Base-by-base conservation (phyloP, 2,797 vertebrate genomes). In the Leptatherina wallacei region DNA sequence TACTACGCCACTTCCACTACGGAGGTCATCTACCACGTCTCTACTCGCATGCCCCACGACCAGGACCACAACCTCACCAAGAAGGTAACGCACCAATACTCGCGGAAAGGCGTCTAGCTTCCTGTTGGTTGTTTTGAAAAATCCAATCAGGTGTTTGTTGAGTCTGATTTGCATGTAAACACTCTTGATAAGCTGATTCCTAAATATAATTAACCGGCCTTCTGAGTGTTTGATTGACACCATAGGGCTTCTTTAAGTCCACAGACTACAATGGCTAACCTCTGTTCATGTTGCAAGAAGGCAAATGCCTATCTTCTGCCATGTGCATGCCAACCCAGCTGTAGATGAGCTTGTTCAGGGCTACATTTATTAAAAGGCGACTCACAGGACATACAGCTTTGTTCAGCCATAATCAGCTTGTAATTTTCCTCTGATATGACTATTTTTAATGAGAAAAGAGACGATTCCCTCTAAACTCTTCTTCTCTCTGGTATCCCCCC, bases 1-100 rank as follows among this genome's bases (percentile, higher is more conserved):
- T 99, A 99, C 92, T 99, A 97, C 81, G 96, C 98, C 95, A 99
- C 97, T 70, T 99, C 98, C 77, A 98, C 97, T 18, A 97, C 97
- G 6, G 98, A 99, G 94, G 97, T 97, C 65, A 96, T 99, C 93
- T 99, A 97, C 92, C 98, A 99, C 52, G 97, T 99, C 18, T 99
- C 98, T 84, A 99, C 98, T 49, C 96, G 98, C 92, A 99, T 99
- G 97, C 96, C 97, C 75, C 97, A 97, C 30, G 98, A 99, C 91
- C 97, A 97, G 35, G 98, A 98, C 91, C 97, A 98, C 84, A 98
- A 97, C 78, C 93, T 99, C 87, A 99, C 97, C 83, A 99, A 98
- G 94, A 99, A 99, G 95, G 97, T 99, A 89, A 55, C 20, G 0
- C 51, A 29, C 1, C 13, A 1, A 30, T 30, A 29, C 49, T 2